These are phyloP conservation scores for Corvus moneduloides DNA, from an alignment of 2,113 vertebrate genomes.

Conservation along the genomic window DNA sequence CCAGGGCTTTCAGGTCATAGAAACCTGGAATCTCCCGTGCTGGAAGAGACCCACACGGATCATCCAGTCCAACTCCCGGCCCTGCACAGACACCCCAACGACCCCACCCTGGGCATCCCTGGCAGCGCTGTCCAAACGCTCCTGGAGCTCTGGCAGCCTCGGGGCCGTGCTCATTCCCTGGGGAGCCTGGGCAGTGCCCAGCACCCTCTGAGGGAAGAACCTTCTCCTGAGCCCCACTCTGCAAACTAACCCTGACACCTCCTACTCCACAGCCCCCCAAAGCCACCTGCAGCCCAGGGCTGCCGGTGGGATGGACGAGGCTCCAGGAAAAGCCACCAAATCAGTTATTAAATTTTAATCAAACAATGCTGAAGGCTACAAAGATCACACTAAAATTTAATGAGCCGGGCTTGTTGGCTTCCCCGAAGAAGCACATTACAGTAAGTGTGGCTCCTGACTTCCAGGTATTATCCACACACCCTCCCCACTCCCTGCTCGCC, in stretches of 20 bases:
- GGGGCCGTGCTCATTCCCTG: rapidly evolving
- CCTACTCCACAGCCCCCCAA: background rate
- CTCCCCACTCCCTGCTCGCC: background rate
- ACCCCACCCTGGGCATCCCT: background rate
- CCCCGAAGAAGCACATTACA: constrained; percentile 18
- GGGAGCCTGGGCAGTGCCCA: background rate
- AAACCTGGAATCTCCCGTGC: background rate
- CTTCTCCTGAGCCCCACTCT: background rate
- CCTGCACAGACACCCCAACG: background rate
- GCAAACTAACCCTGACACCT: background rate
- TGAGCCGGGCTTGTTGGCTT: constrained; percentile 51
- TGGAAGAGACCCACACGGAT: background rate
- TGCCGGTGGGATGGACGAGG: background rate
- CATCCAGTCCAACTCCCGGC: rapidly evolving
- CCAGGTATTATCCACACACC: background rate
- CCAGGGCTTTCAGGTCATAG: rapidly evolving
- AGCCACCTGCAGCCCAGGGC: background rate
- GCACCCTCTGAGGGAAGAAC: no score
- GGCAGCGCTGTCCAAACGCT: rapidly evolving
- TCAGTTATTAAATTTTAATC: constrained; percentile 59
- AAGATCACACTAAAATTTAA: constrained; percentile 44
- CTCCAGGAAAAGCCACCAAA: constrained; percentile 59
- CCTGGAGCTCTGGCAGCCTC: background rate
- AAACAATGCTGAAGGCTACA: constrained; percentile 51
- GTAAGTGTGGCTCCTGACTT: background rate